Conservation (phyloP, 2,113 vertebrate genomes). For the Dicrurus megarhynchus region DNA sequence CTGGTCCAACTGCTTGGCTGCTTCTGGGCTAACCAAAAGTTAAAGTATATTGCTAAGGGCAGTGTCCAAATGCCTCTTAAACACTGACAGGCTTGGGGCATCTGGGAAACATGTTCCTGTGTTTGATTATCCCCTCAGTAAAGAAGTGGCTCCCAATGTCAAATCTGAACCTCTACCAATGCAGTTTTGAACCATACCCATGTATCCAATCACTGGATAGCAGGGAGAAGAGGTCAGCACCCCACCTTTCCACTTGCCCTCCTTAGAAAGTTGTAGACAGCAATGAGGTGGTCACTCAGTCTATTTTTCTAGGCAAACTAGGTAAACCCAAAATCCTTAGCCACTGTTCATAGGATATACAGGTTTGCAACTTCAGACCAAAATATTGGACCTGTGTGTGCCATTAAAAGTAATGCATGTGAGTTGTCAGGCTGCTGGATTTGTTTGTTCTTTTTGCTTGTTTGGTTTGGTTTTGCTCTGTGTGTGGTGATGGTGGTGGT, state of each 20-base stretch:
- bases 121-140: background rate
- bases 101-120: background rate
- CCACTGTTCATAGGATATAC: background rate
- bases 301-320: background rate
- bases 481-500: background rate
- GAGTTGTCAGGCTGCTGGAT: background rate
- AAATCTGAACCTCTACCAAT: background rate
- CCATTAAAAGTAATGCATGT: background rate
- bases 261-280: background rate
- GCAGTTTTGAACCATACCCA: background rate
- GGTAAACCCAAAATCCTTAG: background rate
- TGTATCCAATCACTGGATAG: fast-evolving
- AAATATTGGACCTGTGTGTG: background rate
- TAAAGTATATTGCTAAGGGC: background rate
- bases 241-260: background rate
- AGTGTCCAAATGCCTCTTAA: background rate
- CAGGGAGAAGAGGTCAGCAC: background rate
- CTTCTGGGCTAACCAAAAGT: background rate
- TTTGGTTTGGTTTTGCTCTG: background rate
- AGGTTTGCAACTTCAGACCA: background rate
- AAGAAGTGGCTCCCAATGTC: background rate
- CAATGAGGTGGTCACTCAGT: fast-evolving
- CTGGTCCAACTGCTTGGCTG: background rate
- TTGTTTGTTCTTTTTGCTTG: background rate
- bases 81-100: background rate